Percentiles rank a stretch among this genome's conserved stretches.
Evolutionary conservation across 1,140 invertebrate genomes (phyloP).

Genomic region (Frieseomelitta varia): DNA sequence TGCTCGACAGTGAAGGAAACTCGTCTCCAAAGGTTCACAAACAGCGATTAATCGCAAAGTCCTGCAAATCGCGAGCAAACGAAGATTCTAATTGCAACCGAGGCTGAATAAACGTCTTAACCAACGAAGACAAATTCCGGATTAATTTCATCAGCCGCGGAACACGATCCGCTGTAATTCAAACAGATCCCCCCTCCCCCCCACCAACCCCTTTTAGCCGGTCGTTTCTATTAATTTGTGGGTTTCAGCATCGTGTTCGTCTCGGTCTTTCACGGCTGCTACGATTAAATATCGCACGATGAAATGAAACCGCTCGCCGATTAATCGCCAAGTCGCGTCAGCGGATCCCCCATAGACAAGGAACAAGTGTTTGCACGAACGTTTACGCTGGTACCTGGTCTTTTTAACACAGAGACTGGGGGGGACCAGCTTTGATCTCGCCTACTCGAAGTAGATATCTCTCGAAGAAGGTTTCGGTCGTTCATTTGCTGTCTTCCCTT

Average conservation of each 20-base stretch:
- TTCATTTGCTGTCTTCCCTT: background rate
- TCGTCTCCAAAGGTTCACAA: background rate
- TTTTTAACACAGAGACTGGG: background rate
- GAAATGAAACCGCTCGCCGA: slow-evolving; percentile 13
- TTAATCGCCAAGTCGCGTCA: slow-evolving; percentile 30
- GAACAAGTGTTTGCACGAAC: slow-evolving; percentile 33
- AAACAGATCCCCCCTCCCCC: background rate
- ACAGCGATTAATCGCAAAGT: background rate
- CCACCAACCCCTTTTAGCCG: background rate
- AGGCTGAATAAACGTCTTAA: background rate
- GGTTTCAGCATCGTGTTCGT: background rate
- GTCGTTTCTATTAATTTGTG: slow-evolving; percentile 2
- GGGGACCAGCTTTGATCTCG: slow-evolving; percentile 37
- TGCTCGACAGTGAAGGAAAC: no score
- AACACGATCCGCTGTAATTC: background rate
- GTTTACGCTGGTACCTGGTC: background rate
- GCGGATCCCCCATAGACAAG: slow-evolving; percentile 37
- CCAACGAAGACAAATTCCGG: background rate
- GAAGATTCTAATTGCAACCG: background rate
- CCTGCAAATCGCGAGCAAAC: background rate
- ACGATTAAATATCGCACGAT: slow-evolving; percentile 28
- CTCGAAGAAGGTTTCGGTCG: background rate
- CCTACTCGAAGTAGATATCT: background rate
- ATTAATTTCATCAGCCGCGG: background rate
- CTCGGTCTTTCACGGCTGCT: background rate